phyloP scores from a whole-genome alignment of 2,797 vertebrate species.

The Pterois miles region DNA sequence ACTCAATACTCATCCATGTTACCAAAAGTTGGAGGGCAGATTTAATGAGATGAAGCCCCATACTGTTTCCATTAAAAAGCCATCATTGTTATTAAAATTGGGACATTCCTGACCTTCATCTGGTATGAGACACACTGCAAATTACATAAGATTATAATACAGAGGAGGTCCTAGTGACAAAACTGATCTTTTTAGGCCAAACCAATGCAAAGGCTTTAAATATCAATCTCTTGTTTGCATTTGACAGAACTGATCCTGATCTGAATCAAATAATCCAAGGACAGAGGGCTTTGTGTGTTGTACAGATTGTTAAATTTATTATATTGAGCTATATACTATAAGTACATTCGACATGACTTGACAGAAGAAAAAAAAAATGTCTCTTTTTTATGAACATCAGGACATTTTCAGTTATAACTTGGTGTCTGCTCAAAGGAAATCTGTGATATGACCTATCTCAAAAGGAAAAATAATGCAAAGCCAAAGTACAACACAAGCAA shows the following conservation, averaged over 20 bases:
- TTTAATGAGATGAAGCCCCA: constrained; percentile 42
- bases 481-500: neutral
- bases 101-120: constrained; percentile 46
- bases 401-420: neutral
- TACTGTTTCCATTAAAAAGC: constrained; percentile 46
- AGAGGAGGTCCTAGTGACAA: neutral
- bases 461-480: neutral
- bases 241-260: neutral
- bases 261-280: neutral
- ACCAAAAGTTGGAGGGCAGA: constrained; percentile 43
- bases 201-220: neutral
- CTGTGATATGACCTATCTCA: neutral
- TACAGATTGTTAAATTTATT: neutral
- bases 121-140: constrained; percentile 17
- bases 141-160: constrained; percentile 20
- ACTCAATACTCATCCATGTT: constrained; percentile 15
- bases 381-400: neutral
- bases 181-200: neutral
- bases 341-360: neutral
- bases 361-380: neutral
- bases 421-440: neutral
- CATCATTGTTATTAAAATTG: constrained; percentile 40
- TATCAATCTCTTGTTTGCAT: neutral
- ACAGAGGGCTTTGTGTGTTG: neutral
- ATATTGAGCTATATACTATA: neutral